A percentile compares a stretch with the other conserved stretches of the same genome.
phyloP scores from a whole-genome alignment of 2,113 vertebrate species.

The Alethe castanea region DNA sequence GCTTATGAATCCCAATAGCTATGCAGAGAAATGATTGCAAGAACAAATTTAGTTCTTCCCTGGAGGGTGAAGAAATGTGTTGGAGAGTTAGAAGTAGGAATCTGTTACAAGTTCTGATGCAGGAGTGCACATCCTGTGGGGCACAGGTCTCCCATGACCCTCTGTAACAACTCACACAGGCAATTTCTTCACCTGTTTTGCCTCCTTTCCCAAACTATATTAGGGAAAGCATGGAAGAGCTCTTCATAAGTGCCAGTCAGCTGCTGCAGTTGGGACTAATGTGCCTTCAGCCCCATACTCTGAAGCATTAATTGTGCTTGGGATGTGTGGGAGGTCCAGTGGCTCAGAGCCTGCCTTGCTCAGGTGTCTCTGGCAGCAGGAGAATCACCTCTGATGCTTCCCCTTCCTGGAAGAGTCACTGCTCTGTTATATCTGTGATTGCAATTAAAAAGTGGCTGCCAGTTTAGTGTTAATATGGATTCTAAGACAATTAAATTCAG shows the following conservation, averaged over 20 bases:
- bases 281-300: neutral
- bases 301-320: neutral
- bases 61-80: neutral
- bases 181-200: neutral
- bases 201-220: neutral
- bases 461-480: neutral
- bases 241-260: neutral
- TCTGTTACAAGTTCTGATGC: neutral
- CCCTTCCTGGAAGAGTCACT: neutral
- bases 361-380: neutral
- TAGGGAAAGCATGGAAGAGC: neutral
- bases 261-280: neutral
- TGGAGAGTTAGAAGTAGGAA: neutral
- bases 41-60: neutral
- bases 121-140: neutral
- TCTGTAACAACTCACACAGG: neutral
- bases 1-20: neutral
- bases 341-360: neutral
- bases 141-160: neutral
- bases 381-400: neutral
- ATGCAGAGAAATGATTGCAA: neutral
- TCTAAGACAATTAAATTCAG: neutral
- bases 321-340: neutral
- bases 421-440: fast-evolving
- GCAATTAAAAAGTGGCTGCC: neutral